These are phyloP conservation scores for Apis dorsata DNA, from an alignment of 1,140 invertebrate species.

Conservation along the genomic window DNA sequence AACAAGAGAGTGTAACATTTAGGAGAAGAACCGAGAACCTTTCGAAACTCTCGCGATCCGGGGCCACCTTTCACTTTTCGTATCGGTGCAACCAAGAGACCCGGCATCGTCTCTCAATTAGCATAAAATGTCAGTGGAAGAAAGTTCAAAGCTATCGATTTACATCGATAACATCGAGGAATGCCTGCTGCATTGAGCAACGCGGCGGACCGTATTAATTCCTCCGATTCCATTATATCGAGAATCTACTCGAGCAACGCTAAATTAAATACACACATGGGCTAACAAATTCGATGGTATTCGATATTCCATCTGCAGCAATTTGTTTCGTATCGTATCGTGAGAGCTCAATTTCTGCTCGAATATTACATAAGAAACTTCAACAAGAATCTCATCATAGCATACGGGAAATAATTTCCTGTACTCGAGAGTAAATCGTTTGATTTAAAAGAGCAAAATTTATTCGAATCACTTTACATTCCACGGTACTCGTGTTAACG, in stretches of 20 bases:
- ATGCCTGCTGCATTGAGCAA: not conserved
- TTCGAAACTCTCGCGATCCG: conserved; percentile 2
- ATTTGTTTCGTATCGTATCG: no score
- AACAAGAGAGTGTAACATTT: no score
- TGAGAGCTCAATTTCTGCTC: no score
- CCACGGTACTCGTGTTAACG: no score
- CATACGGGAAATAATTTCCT: no score
- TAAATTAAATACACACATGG: no score
- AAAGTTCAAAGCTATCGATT: conserved; percentile 41
- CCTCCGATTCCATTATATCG: not conserved
- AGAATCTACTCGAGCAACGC: not conserved
- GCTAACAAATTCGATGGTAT: not conserved
- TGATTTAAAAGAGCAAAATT: no score
- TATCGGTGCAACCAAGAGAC: not conserved
- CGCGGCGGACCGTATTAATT: not conserved
- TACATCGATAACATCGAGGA: not conserved
- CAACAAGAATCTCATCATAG: no score
- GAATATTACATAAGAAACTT: no score
- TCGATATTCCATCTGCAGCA: no score
- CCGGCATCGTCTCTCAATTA: conserved; percentile 8
- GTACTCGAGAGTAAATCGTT: no score
- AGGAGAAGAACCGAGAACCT: not conserved
- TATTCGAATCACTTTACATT: no score
- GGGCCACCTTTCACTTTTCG: conserved; percentile 34
- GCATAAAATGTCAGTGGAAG: conserved; percentile 43